Evolutionary conservation across 30 jellyfish, hydroid and myxozoan genomes (phyloP), one percentile per base, ranked within the genome.

Genomic region (Pelagia noctiluca): DNA sequence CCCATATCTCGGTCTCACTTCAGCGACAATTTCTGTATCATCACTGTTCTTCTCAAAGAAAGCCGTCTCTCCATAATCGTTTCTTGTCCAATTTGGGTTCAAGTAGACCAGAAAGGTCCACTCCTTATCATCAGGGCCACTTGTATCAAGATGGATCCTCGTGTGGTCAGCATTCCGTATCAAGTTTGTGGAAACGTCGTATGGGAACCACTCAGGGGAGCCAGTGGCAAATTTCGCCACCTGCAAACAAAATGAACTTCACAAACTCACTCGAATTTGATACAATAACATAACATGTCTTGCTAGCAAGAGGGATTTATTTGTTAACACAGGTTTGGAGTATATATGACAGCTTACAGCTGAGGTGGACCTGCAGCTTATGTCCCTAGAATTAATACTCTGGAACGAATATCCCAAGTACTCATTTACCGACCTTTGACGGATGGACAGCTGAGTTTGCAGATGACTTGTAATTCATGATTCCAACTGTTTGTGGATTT

Each of bases 161-260:
- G 98, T 80, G 63, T 85, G 96, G 82, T 92, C 98, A 0, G 96
- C 94, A 71, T 80, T 92, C 13, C 98, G 98, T 2, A 92, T 73
- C 77, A 92, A 57, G 68, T 92, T 92, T 19, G 92, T 86, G 21
- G 92, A 76, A 36, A 92, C 98, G 29, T 92, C 98, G 76, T 92
- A 92, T 3, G 98, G 98, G 63, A 92, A 92, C 92, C 87, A 68
- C 1, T 72, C 87, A 0, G 88, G 84, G 19, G 89, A 84, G 52
- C 97, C 97, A 57, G 97, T 30, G 19, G 84, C 97, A 37, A 37
- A 81, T 1, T 80, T 66, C 2, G 95, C 97, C 16, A 83, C 95
- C 97, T 90, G 66, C 21, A 79, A 77, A 21, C 29, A 12, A 5
- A 34, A 10, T n/a, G n/a, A n/a, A n/a, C n/a, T n/a, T n/a, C n/a